Evolutionary conservation across 2,797 vertebrate genomes (phyloP).

Genomic region (Cryptoprocta ferox): DNA sequence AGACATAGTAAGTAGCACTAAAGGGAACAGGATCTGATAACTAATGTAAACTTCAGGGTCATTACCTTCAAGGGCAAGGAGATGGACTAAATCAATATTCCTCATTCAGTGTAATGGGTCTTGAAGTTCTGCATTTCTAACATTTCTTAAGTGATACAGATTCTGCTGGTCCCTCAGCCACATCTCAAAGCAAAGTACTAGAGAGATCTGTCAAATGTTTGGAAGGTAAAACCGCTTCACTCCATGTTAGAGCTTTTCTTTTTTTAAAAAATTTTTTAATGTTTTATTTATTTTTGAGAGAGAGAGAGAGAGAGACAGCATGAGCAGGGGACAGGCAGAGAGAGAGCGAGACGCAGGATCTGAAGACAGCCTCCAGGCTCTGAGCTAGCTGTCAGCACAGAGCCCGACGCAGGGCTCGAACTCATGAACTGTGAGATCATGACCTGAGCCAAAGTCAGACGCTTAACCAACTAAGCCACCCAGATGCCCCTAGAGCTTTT

Average conservation of each 20-base stretch:
- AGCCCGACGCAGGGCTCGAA: too few relatives aligned
- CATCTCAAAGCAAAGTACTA: background rate
- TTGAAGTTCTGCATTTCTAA: background rate
- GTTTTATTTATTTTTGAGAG: too few relatives aligned
- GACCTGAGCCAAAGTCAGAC: too few relatives aligned
- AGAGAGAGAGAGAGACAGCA: too few relatives aligned
- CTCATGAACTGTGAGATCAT: too few relatives aligned
- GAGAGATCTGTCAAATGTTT: background rate
- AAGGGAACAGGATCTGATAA: background rate
- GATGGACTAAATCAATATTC: background rate
- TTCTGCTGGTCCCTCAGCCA: background rate
- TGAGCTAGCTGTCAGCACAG: too few relatives aligned
- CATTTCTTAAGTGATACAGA: background rate
- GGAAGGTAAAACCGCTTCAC: background rate
- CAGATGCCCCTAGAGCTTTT: background rate
- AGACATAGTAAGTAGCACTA: constrained; percentile 87
- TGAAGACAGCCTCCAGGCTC: too few relatives aligned
- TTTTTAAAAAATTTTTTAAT: too few relatives aligned
- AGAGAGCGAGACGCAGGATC: too few relatives aligned
- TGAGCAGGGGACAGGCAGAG: too few relatives aligned
- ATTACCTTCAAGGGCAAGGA: background rate
- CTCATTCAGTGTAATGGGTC: background rate
- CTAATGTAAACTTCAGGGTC: background rate
- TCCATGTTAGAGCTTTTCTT: background rate
- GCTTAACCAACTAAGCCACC: too few relatives aligned